Conservation (phyloP, 2,888 invertebrate genomes). For the Neoscelio sp. region DNA sequence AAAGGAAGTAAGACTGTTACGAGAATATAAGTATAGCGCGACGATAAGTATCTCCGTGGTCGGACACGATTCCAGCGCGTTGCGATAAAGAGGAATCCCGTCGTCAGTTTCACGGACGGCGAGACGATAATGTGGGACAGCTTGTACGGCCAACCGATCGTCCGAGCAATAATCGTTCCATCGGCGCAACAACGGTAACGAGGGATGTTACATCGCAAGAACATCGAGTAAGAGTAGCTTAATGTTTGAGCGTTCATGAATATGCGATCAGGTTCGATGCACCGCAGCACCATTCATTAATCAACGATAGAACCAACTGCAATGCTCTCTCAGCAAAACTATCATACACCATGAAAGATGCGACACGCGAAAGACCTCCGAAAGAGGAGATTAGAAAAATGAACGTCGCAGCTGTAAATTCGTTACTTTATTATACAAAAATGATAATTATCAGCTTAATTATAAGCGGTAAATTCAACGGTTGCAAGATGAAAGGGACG, state of each 20-base stretch:
- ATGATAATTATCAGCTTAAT: too few species aligned
- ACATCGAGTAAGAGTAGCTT: slow-evolving; percentile 33
- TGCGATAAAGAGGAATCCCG: slow-evolving; percentile 49
- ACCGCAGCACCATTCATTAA: slow-evolving; percentile 44
- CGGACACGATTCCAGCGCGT: slow-evolving; percentile 19
- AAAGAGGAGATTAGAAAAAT: slow-evolving; percentile 22
- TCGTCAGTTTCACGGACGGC: slow-evolving; percentile 51
- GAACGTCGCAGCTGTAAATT: too few species aligned
- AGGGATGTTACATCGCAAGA: slow-evolving; percentile 45
- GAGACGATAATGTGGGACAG: slow-evolving; percentile 42
- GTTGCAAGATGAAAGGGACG: too few species aligned
- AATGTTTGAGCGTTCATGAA: slow-evolving; percentile 58
- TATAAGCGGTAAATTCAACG: too few species aligned
- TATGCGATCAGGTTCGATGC: slow-evolving; percentile 68
- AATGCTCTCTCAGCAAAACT: slow-evolving; percentile 19
- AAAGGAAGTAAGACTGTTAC: background rate
- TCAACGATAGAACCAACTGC: slow-evolving; percentile 26
- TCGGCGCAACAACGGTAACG: slow-evolving; percentile 45
- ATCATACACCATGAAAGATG: slow-evolving; percentile 14
- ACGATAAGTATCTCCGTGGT: slow-evolving; percentile 29
- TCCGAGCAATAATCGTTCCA: slow-evolving; percentile 45
- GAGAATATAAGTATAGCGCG: slow-evolving; percentile 10
- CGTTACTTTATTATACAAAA: too few species aligned
- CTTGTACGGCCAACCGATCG: slow-evolving; percentile 46
- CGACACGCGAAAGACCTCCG: slow-evolving; percentile 36